These are phyloP conservation scores for Stenodera caucasica DNA, from an alignment of 2,888 invertebrate species.

Conservation along the genomic window DNA sequence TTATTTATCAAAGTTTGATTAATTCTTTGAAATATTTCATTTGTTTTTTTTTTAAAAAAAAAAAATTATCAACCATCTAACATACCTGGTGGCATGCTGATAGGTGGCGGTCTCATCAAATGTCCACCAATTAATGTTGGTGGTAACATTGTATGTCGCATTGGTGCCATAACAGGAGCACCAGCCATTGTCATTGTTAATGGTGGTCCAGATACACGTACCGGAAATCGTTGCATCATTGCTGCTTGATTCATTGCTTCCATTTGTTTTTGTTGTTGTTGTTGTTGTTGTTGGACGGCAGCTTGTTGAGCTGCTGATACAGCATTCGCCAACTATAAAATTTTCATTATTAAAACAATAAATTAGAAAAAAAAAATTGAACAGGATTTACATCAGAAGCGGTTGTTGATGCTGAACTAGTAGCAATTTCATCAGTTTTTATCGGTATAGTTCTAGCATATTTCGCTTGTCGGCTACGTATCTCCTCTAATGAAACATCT, in stretches of 20 bases:
- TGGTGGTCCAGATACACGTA: constrained; percentile 54
- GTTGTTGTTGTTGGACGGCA: constrained; percentile 55
- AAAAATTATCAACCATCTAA: constrained; percentile 36
- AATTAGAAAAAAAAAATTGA: neutral
- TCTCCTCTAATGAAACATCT: constrained; percentile 87
- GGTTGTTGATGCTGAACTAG: constrained; percentile 47
- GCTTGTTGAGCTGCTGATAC: constrained; percentile 59
- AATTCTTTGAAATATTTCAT: neutral
- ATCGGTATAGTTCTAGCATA: constrained; percentile 57
- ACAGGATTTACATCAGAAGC: constrained; percentile 47
- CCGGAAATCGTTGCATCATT: constrained; percentile 57
- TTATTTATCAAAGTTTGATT: no score
- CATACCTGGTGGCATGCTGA: constrained; percentile 69
- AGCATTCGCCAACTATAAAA: constrained; percentile 53
- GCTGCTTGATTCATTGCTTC: constrained; percentile 52
- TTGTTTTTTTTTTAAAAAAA: neutral
- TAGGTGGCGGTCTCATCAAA: constrained; percentile 66
- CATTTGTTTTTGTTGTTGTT: constrained; percentile 53
- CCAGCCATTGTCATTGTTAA: constrained; percentile 58
- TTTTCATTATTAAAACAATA: neutral
- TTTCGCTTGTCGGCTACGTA: constrained; percentile 69
- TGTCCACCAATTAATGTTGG: constrained; percentile 61
- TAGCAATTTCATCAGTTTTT: constrained; percentile 47
- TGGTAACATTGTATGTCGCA: constrained; percentile 59
- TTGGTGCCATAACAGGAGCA: constrained; percentile 59